Base-by-base conservation (phyloP, 1,140 invertebrate genomes). In the Hermatobates lingyangjiaoensis region DNA sequence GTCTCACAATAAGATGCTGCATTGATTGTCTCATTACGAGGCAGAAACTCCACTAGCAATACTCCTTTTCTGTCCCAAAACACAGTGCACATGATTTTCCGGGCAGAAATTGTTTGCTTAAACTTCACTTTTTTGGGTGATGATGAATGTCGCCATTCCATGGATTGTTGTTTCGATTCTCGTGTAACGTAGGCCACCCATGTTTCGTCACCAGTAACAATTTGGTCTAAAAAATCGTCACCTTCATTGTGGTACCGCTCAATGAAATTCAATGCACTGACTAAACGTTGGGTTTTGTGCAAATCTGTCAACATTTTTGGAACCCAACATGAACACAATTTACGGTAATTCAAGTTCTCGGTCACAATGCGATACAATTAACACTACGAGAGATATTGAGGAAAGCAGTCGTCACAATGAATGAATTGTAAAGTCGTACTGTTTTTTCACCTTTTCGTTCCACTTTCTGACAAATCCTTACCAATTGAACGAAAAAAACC, bases 31-130 rank as follows among this genome's bases (percentile, higher is more conserved):
- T 53, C 27, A 38, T 57, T 55, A 28, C 49, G 45, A 39, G 57
- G 48, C 10, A 63, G 48, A 51, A 55, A 58, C 40, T 63, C 58
- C 50, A 56, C 53, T 53, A 61, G 54, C 5, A 62, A 26, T 34
- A 63, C 49, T 45, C 55, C 58, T 47, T 61, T 52, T 27, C 50
- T 44, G 50, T 62, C 50, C 60, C 60, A 57, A 38, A 60, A 60
- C 24, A 57, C 54, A 12, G 52, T 57, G 38, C 50, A 51, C 54
- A 58, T 57, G 48, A 57, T 53, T 50, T 60, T 56, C 27, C 46
- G 5, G 15, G 27, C 10, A 7, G 12, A 20, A 18, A 30, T 20
- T 15, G 27, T 48, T 30, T 27, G 25, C 18, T 48, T 48, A 18
- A 25, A 34, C 20, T 48, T 48, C 4, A 24, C 24, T 15, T 23